phyloP scores from a whole-genome alignment of 2,113 vertebrate species.

The Notothenia rossii region DNA sequence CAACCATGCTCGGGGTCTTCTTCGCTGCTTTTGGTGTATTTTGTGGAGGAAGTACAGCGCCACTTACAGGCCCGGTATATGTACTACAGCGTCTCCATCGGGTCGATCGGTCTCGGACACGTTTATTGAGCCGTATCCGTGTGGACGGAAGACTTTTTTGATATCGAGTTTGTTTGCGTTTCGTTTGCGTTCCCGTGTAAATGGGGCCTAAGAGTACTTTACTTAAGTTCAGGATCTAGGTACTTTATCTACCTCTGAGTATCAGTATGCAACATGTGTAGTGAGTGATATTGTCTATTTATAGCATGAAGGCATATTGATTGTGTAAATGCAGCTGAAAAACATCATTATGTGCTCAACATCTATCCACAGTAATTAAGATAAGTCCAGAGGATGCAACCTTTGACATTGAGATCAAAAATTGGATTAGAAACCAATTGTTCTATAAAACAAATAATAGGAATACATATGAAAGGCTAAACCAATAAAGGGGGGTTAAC shows the following conservation, averaged over 20 bases:
- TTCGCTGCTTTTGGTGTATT: too few relatives aligned
- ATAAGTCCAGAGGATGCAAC: conserved; percentile 25
- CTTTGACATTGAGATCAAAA: conserved; percentile 40
- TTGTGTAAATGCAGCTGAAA: conserved; percentile 22
- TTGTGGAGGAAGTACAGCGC: too few relatives aligned
- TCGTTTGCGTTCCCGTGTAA: too few relatives aligned
- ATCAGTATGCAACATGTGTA: conserved; percentile 1
- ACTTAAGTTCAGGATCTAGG: too few relatives aligned
- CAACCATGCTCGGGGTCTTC: too few relatives aligned
- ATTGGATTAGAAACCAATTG: conserved; percentile 7
- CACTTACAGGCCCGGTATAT: too few relatives aligned
- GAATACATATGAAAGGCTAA: conserved; percentile 15
- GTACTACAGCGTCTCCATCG: too few relatives aligned
- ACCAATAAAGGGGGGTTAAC: not conserved
- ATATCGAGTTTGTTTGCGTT: too few relatives aligned
- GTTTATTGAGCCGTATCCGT: too few relatives aligned
- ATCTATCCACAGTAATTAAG: conserved; percentile 38
- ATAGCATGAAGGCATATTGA: conserved; percentile 3
- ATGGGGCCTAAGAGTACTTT: too few relatives aligned
- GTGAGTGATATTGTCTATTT: not conserved
- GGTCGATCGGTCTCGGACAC: too few relatives aligned
- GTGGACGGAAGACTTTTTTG: too few relatives aligned
- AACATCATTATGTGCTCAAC: conserved; percentile 2
- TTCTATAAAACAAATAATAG: conserved; percentile 14
- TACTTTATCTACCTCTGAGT: not conserved